Conservation (phyloP, 1,140 invertebrate genomes). For the Drosophila murphyi region DNA sequence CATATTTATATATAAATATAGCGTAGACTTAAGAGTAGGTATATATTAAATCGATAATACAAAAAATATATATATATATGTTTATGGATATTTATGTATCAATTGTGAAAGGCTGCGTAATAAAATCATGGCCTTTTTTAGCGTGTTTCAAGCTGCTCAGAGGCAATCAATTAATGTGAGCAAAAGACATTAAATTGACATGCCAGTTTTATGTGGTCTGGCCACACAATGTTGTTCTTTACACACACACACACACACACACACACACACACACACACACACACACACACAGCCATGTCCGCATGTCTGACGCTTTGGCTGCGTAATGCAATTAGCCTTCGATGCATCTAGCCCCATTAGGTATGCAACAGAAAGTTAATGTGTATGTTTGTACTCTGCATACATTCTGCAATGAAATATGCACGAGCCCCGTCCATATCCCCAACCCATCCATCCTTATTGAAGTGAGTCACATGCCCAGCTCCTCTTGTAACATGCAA, state of each 20-base stretch:
- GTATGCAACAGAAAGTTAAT: slow-evolving; percentile 77
- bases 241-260: slow-evolving; percentile 5
- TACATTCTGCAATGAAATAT: slow-evolving; percentile 71
- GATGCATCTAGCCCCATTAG: slow-evolving; percentile 76
- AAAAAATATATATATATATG: slow-evolving; percentile 13
- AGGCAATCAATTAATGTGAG: slow-evolving; percentile 11
- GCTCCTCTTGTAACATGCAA: slow-evolving; percentile 6
- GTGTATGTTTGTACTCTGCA: slow-evolving; percentile 81
- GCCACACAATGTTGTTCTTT: slow-evolving; percentile 14
- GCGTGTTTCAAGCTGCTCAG: background rate
- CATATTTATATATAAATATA: slow-evolving; percentile 39
- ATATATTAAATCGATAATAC: slow-evolving; percentile 12
- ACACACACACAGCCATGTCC: slow-evolving; percentile 5
- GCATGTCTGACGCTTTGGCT: slow-evolving; percentile 28
- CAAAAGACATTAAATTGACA: slow-evolving; percentile 34
- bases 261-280: slow-evolving; percentile 15
- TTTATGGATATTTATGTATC: background rate
- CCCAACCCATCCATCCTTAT: background rate
- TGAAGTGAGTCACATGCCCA: background rate
- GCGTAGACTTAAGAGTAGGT: slow-evolving; percentile 5
- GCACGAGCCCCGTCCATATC: background rate
- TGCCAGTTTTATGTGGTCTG: background rate
- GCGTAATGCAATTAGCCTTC: slow-evolving; percentile 73
- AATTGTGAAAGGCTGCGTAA: background rate
- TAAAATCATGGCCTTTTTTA: background rate